phyloP scores from a whole-genome alignment of 1,140 invertebrate genomes.

The Augochlora pura region DNA sequence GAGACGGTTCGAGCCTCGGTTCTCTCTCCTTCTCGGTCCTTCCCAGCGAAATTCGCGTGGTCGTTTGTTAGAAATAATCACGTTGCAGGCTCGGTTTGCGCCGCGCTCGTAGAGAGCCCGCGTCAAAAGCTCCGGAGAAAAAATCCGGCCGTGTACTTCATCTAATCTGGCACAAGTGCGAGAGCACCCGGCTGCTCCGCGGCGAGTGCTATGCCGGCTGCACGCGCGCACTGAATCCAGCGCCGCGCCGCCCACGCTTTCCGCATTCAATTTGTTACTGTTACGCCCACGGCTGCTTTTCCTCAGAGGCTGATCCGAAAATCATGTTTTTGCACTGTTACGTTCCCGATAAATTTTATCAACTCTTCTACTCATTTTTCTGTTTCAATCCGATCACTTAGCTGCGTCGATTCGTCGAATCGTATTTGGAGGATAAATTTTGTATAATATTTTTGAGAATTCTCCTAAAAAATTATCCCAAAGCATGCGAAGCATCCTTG shows the following conservation, averaged over 20 bases:
- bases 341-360: no score
- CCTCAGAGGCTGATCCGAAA: no score
- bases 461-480: no score
- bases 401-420: no score
- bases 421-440: no score
- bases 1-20: slow-evolving; percentile 8
- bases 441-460: no score
- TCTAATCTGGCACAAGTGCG: slow-evolving; percentile 30
- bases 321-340: no score
- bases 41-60: slow-evolving; percentile 15
- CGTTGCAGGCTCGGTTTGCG: slow-evolving; percentile 7
- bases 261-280: slow-evolving; percentile 8
- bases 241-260: neutral
- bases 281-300: neutral
- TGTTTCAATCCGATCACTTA: no score
- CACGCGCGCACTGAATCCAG: neutral
- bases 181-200: neutral
- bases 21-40: slow-evolving; percentile 20
- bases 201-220: neutral
- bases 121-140: neutral
- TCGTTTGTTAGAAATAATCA: slow-evolving; percentile 40
- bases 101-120: neutral
- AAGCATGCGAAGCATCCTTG: no score
- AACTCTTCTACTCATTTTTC: no score
- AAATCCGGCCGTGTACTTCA: neutral